These are phyloP conservation scores for Mormyrus lacerda DNA, from an alignment of 2,113 vertebrate genomes.

Conservation along the genomic window DNA sequence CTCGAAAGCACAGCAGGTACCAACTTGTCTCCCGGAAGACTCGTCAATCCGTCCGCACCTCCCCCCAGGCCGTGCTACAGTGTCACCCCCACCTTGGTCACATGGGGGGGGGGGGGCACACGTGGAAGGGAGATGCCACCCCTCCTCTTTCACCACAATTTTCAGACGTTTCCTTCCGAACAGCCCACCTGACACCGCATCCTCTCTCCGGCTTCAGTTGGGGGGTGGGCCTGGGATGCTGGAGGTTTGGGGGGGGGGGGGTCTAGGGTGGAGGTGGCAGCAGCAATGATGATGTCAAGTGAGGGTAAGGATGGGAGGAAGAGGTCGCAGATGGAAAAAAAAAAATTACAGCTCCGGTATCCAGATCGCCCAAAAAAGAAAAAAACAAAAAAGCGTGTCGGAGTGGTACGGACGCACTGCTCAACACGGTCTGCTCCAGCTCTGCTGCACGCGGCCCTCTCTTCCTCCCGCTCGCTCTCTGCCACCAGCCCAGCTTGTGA, in stretches of 20 bases:
- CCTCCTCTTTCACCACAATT: neutral
- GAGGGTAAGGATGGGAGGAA: constrained; percentile 16
- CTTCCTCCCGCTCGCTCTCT: constrained; percentile 34
- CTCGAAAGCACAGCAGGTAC: neutral
- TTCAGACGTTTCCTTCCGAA: constrained; percentile 8
- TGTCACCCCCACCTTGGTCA: neutral
- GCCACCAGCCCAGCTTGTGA: constrained; percentile 32
- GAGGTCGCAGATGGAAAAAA: constrained; percentile 13
- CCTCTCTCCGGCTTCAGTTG: constrained; percentile 26
- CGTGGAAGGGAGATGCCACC: neutral
- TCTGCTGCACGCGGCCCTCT: constrained; percentile 35
- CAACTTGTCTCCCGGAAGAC: neutral
- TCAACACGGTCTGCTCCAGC: constrained; percentile 35
- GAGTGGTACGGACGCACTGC: constrained; percentile 31
- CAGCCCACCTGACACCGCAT: constrained; percentile 47
- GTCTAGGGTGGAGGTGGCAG: constrained; percentile 17
- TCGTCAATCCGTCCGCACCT: neutral
- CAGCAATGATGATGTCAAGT: neutral
- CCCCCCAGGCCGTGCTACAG: neutral
- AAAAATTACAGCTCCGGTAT: constrained; percentile 33
- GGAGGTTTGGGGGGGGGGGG: neutral
- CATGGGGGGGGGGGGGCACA: neutral
- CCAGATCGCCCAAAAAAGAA: constrained; percentile 29
- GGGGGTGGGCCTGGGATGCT: neutral
- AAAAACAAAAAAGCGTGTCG: constrained; percentile 18